phyloP scores from a whole-genome alignment of 2,113 vertebrate species.

The Orientallactaga bullata region DNA sequence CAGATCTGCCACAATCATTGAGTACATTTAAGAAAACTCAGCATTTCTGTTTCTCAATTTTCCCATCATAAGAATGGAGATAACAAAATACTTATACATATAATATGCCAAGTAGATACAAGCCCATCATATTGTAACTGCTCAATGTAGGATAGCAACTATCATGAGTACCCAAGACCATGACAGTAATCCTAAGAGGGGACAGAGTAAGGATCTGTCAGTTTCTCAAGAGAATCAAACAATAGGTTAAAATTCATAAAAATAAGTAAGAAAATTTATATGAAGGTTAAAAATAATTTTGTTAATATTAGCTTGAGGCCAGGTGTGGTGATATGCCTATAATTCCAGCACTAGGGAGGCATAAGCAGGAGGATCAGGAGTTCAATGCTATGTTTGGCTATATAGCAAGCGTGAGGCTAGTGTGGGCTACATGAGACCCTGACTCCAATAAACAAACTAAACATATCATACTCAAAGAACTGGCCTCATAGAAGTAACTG shows the following conservation, averaged over 20 bases:
- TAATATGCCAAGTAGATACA: neutral
- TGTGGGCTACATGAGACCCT: neutral
- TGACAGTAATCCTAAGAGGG: neutral
- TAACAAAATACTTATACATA: neutral
- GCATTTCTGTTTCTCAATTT: neutral
- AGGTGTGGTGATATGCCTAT: neutral
- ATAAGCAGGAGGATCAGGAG: neutral
- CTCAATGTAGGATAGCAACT: neutral
- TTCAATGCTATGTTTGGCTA: neutral
- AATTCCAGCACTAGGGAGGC: neutral
- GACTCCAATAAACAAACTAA: neutral
- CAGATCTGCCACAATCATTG: neutral
- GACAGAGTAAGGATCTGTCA: neutral
- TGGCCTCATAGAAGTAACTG: neutral
- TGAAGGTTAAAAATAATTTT: conserved; percentile 17
- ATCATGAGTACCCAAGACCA: neutral
- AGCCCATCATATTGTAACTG: neutral
- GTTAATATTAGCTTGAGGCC: neutral
- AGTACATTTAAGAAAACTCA: neutral
- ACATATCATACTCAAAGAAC: neutral
- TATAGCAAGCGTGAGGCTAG: neutral
- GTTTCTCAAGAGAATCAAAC: neutral
- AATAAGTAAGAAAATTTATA: neutral
- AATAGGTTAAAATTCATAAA: neutral
- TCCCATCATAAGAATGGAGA: neutral